phyloP scores from a whole-genome alignment of 2,113 vertebrate genomes.

The Parus major region DNA sequence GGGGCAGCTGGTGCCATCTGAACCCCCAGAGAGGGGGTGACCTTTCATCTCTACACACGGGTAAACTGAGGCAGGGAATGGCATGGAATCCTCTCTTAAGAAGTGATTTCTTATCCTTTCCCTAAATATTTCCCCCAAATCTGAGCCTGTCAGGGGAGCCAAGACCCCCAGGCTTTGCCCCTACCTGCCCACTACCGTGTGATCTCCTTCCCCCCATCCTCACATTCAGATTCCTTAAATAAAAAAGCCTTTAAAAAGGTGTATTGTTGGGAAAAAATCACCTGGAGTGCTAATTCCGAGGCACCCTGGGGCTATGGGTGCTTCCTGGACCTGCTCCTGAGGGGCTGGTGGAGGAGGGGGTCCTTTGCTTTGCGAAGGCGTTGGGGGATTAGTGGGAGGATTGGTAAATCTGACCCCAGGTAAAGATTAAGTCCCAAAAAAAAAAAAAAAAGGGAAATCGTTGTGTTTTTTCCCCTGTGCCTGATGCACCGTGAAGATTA shows the following conservation, averaged over 20 bases:
- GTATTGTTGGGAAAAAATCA: background rate
- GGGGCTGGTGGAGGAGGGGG: background rate
- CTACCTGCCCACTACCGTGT: accelerated
- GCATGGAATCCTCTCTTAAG: background rate
- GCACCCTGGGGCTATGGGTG: background rate
- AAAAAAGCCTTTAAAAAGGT: background rate
- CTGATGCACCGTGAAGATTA: slow-evolving; percentile 23
- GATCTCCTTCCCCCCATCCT: background rate
- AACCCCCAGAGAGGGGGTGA: accelerated
- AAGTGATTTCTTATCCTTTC: background rate
- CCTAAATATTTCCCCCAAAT: background rate
- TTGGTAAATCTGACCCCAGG: slow-evolving; percentile 55
- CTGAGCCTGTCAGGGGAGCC: accelerated
- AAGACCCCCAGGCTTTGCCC: background rate
- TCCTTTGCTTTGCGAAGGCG: slow-evolving; percentile 9
- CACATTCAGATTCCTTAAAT: background rate
- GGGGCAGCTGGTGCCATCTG: background rate
- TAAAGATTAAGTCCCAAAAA: slow-evolving; percentile 42
- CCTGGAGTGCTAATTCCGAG: background rate
- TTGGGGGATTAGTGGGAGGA: slow-evolving; percentile 27
- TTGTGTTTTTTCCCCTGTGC: background rate
- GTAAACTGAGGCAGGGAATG: background rate
- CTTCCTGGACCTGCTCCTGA: background rate
- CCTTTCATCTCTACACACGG: background rate
- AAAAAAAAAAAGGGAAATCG: background rate